Percentiles rank a stretch among this genome's conserved stretches.
Conservation (phyloP, 2,113 vertebrate genomes). For the Turdus rufiventris region DNA sequence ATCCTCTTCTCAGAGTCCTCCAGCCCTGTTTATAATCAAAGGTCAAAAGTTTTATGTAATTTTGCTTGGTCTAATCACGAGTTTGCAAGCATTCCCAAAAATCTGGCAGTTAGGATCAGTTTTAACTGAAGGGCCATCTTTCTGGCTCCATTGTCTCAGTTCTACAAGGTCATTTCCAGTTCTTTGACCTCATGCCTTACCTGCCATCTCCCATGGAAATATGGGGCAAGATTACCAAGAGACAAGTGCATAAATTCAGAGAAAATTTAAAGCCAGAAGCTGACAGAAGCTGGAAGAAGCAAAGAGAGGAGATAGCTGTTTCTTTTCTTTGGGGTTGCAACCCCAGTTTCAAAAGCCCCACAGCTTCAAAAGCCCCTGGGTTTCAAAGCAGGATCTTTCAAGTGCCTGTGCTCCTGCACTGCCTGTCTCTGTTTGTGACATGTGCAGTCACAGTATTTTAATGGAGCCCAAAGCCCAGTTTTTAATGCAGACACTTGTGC, state of each 20-base stretch:
- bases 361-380: not conserved
- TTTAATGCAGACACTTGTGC: conserved; percentile 21
- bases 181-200: not conserved
- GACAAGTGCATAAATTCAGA: not conserved
- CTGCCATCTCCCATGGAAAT: not conserved
- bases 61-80: not conserved
- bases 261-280: not conserved
- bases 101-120: not conserved
- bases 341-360: not conserved
- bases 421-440: conserved; percentile 9
- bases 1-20: not conserved
- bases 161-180: not conserved
- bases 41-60: not conserved
- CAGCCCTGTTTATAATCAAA: not conserved
- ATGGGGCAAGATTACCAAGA: not conserved
- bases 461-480: not conserved
- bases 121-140: not conserved
- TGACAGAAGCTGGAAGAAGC: not conserved
- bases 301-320: not conserved
- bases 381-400: conserved; percentile 22
- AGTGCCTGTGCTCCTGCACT: not conserved
- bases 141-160: not conserved
- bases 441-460: not conserved
- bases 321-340: not conserved
- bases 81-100: not conserved